These are phyloP conservation scores for Pandemis heparana DNA, from an alignment of 2,888 invertebrate species.

Conservation along the genomic window DNA sequence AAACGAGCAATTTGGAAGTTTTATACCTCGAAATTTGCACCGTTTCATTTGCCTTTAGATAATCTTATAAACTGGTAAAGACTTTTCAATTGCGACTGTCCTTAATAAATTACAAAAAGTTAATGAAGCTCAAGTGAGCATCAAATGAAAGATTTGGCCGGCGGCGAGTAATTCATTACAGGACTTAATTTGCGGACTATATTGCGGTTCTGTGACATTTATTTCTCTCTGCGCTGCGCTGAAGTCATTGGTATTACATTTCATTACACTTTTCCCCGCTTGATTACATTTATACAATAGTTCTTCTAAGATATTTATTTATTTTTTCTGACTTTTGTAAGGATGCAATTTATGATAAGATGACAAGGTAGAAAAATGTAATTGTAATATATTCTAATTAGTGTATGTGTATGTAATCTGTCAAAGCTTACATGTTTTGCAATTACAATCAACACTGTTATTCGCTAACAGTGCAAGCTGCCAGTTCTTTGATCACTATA, in stretches of 20 bases:
- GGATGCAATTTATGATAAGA: too few relatives aligned
- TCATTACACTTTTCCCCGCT: not conserved
- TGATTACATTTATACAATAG: not conserved
- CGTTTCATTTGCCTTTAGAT: not conserved
- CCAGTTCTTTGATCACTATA: too few relatives aligned
- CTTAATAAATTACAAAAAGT: slow-evolving; percentile 23
- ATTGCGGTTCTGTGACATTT: slow-evolving; percentile 24
- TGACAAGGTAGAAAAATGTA: too few relatives aligned
- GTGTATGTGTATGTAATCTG: too few relatives aligned
- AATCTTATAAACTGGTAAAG: slow-evolving; percentile 5
- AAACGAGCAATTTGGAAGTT: slow-evolving; percentile 21
- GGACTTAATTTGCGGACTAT: slow-evolving; percentile 29
- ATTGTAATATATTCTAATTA: too few relatives aligned
- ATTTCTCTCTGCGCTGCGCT: slow-evolving; percentile 8
- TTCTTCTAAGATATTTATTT: not conserved
- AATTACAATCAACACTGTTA: too few relatives aligned
- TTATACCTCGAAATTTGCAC: not conserved
- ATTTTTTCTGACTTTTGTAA: not conserved
- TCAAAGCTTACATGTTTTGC: too few relatives aligned
- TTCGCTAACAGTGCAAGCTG: too few relatives aligned
- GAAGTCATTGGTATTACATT: not conserved
- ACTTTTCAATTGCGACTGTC: not conserved
- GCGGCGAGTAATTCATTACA: slow-evolving; percentile 25
- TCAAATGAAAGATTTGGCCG: slow-evolving; percentile 24
- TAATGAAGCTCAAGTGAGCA: slow-evolving; percentile 21